Conservation (phyloP, 2,113 vertebrate genomes). For the Centrocercus urophasianus region DNA sequence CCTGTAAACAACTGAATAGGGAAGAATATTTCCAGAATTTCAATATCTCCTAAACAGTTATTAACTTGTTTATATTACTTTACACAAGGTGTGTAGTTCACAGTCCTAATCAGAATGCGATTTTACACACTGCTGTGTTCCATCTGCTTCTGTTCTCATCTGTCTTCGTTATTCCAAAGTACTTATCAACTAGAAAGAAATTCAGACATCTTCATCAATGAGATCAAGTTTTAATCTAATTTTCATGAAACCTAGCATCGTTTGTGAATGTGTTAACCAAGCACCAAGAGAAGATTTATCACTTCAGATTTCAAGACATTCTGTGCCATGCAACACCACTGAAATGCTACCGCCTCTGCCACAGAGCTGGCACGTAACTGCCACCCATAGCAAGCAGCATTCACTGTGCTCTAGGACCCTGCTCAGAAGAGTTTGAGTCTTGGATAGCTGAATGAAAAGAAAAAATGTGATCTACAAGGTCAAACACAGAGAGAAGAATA, state of each 20-base stretch:
- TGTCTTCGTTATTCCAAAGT: neutral
- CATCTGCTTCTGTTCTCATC: neutral
- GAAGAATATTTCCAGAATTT: neutral
- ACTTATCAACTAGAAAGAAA: neutral
- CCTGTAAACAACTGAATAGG: neutral
- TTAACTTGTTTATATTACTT: neutral
- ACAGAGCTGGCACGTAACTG: fast-evolving
- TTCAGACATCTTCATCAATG: neutral
- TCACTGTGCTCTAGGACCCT: neutral
- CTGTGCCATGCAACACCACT: neutral
- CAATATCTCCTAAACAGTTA: neutral
- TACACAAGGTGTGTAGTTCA: neutral
- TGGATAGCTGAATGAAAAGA: neutral
- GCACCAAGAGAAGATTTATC: neutral
- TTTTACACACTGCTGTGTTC: neutral
- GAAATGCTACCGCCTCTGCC: conserved; percentile 27
- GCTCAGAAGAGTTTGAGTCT: neutral
- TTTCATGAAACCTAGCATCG: neutral
- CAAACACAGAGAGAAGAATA: neutral
- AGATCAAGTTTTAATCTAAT: neutral
- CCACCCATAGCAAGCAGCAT: fast-evolving
- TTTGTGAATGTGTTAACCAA: neutral
- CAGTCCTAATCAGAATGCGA: neutral
- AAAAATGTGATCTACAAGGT: neutral
- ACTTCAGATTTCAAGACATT: neutral